Percentiles rank a stretch among this genome's conserved stretches.
Conservation (phyloP, 1,140 invertebrate species). For the Heliconius congener region DNA sequence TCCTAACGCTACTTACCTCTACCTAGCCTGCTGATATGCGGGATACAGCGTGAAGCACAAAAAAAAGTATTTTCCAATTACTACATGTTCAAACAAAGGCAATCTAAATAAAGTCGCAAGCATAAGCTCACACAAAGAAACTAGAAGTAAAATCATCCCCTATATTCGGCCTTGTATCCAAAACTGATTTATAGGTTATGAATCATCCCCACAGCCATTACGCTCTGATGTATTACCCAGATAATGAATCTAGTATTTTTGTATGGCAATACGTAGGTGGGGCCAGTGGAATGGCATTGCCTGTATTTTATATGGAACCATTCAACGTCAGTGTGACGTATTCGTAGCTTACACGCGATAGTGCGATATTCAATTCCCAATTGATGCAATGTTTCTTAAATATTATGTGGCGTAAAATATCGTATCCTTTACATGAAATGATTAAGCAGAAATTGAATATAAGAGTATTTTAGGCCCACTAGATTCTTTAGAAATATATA, state of each 20-base stretch:
- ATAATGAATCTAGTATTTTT: conserved; percentile 78
- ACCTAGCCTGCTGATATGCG: no score
- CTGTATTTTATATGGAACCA: not conserved
- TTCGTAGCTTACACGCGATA: not conserved
- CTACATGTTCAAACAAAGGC: not conserved
- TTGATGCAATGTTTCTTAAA: not conserved
- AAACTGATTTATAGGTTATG: conserved; percentile 77
- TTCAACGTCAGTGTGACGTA: not conserved
- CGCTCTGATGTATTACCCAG: conserved; percentile 70
- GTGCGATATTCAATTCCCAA: not conserved
- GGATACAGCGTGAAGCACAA: no score
- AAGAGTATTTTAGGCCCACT: no score
- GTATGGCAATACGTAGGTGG: conserved; percentile 28
- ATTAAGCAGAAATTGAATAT: no score
- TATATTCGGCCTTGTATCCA: conserved; percentile 20
- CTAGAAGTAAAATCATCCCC: not conserved
- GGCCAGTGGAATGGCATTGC: not conserved
- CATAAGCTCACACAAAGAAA: conserved; percentile 16
- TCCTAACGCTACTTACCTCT: no score
- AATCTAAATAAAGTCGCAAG: not conserved
- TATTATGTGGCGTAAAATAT: no score
- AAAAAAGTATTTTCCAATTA: not conserved
- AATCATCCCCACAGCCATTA: conserved; percentile 71
- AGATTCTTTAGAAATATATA: no score
- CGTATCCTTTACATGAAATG: no score